Evolutionary conservation across 2,888 invertebrate species (phyloP).

Genomic region (Acanthosepion pharaonis): DNA sequence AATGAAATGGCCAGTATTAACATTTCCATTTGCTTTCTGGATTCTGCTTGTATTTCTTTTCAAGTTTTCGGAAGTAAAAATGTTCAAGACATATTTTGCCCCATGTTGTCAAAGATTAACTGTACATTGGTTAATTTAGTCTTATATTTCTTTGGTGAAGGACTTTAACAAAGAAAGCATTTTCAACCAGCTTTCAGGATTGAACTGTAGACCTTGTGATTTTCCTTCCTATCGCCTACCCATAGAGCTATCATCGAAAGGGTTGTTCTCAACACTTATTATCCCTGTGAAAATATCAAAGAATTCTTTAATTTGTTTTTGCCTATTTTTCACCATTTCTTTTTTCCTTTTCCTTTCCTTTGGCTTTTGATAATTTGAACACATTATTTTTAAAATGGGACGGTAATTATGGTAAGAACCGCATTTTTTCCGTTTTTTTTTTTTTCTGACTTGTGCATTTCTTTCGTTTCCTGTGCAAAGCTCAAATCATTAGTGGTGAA

Average conservation of each 20-base stretch:
- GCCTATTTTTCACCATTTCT: not conserved
- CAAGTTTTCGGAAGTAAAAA: no score
- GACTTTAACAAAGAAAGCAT: not conserved
- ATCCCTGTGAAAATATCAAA: not conserved
- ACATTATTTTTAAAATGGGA: conserved; percentile 1
- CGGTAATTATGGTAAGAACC: not conserved
- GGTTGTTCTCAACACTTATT: not conserved
- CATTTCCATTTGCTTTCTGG: no score
- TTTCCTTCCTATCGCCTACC: not conserved
- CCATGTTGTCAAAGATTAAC: no score
- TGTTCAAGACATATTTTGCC: no score
- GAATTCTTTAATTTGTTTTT: not conserved
- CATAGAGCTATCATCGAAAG: not conserved
- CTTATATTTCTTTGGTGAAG: not conserved
- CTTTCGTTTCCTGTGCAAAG: not conserved
- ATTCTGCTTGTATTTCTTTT: no score
- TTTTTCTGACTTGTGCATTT: not conserved
- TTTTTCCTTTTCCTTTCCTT: not conserved
- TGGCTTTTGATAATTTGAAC: conserved; percentile 12
- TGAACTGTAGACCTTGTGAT: not conserved
- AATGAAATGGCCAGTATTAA: no score
- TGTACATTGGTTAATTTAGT: not conserved
- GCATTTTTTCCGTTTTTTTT: not conserved
- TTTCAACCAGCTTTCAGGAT: not conserved
- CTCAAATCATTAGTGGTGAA: not conserved